Conservation (phyloP, 2,888 invertebrate genomes). For the Plutella xylostella region DNA sequence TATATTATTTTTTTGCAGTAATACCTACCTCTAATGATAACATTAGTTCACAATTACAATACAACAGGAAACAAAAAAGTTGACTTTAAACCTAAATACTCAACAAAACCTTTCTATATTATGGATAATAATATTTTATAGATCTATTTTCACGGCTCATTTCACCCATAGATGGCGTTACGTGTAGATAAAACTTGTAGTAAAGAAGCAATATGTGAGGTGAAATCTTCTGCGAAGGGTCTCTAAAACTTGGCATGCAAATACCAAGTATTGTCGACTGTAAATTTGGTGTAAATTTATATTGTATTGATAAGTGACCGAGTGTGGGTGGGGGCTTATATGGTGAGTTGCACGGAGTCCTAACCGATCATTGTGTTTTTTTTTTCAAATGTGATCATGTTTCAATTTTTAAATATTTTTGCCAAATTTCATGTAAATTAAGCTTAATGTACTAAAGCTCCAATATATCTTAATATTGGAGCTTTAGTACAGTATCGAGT, state of each 20-base stretch:
- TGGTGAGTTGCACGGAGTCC: background rate
- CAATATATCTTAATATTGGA: no score
- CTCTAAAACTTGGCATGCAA: slow-evolving; percentile 4
- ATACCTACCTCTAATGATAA: background rate
- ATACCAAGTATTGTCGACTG: slow-evolving; percentile 1
- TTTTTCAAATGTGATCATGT: background rate
- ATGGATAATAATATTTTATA: background rate
- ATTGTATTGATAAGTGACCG: slow-evolving; percentile 6
- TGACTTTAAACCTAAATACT: background rate
- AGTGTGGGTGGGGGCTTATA: slow-evolving; percentile 2
- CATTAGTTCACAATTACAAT: no score
- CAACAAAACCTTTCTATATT: background rate
- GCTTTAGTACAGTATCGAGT: no score
- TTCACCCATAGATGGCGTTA: background rate
- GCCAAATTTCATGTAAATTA: no score
- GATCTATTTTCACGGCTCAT: background rate
- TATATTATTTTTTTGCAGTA: background rate
- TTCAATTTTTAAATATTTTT: background rate
- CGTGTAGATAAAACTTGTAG: no score
- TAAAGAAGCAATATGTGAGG: background rate
- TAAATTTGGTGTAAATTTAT: slow-evolving; percentile 8
- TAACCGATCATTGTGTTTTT: background rate
- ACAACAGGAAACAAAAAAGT: background rate
- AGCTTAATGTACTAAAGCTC: no score
- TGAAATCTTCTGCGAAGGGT: background rate